Evolutionary conservation across 2,797 vertebrate species (phyloP).

Genomic region (Sebastes variabilis): DNA sequence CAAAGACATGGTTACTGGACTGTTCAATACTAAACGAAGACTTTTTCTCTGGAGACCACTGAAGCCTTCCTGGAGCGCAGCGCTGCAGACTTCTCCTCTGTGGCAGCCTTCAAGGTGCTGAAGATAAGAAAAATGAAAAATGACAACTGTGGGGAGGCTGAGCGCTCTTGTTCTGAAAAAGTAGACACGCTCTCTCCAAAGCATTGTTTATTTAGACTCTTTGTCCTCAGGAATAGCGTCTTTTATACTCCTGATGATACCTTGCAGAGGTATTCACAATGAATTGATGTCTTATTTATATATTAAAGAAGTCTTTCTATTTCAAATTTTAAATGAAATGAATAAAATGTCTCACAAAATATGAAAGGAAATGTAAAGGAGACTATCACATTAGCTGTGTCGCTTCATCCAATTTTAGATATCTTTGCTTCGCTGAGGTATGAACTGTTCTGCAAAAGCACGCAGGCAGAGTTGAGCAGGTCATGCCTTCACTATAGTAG

Average conservation of each 20-base stretch:
- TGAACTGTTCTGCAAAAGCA: background rate
- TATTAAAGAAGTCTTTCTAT: background rate
- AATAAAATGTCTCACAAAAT: background rate
- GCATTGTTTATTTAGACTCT: constrained; percentile 59
- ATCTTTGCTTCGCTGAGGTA: background rate
- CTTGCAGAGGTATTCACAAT: background rate
- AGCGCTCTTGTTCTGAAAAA: constrained; percentile 61
- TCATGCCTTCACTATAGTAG: no score
- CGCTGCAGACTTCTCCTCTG: constrained; percentile 59
- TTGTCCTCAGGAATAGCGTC: constrained; percentile 13
- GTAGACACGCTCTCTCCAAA: constrained; percentile 51
- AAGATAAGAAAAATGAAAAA: constrained; percentile 83
- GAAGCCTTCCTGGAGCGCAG: constrained; percentile 70
- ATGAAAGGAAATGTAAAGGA: background rate
- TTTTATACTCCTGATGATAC: background rate
- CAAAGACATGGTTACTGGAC: constrained; percentile 74
- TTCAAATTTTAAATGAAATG: background rate
- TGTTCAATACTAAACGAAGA: constrained; percentile 75
- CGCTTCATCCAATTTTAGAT: background rate
- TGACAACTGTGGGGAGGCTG: constrained; percentile 63
- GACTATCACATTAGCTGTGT: background rate
- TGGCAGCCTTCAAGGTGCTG: constrained; percentile 78
- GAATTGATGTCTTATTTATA: background rate
- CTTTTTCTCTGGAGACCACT: constrained; percentile 70
- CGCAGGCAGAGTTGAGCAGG: no score